These are phyloP conservation scores for Loxodonta africana DNA, from an alignment of 2,113 vertebrate species.

Conservation along the genomic window DNA sequence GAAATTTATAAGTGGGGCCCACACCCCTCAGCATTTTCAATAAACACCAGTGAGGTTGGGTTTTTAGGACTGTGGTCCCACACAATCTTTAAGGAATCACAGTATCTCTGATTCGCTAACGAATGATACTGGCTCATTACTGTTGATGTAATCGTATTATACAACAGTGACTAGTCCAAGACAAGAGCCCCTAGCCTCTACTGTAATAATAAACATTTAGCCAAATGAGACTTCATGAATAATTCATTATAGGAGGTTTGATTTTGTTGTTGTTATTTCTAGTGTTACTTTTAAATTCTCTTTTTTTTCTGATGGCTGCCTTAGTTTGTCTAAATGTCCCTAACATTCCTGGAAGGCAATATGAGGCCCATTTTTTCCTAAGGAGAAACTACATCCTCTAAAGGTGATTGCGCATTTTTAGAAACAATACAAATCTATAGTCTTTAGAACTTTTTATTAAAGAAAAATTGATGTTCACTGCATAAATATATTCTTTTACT, in stretches of 20 bases:
- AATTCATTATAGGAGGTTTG: constrained; percentile 61
- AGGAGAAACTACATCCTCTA: constrained; percentile 30
- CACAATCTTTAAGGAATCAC: not conserved
- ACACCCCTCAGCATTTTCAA: not conserved
- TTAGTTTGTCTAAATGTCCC: constrained; percentile 50
- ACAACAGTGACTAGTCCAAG: constrained; percentile 71
- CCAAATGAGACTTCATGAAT: constrained; percentile 75
- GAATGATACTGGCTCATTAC: constrained; percentile 54
- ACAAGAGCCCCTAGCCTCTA: constrained; percentile 65
- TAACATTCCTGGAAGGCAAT: constrained; percentile 41
- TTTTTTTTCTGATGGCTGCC: not conserved
- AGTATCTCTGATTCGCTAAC: constrained; percentile 43
- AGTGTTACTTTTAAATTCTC: constrained; percentile 63
- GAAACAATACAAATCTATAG: not conserved
- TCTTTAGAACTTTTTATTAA: not conserved
- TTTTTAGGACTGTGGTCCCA: not conserved
- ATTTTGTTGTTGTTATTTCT: constrained; percentile 55
- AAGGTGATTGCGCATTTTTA: not conserved
- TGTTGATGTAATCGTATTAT: constrained; percentile 53
- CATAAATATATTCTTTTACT: not conserved
- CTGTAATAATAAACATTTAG: constrained; percentile 55
- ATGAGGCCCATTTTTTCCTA: not conserved
- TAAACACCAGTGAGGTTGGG: not conserved
- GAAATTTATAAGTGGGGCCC: constrained; percentile 1
- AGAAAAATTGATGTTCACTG: constrained; percentile 4